Base-by-base conservation (phyloP, 2,113 vertebrate genomes). In the Xiphophorus maculatus region DNA sequence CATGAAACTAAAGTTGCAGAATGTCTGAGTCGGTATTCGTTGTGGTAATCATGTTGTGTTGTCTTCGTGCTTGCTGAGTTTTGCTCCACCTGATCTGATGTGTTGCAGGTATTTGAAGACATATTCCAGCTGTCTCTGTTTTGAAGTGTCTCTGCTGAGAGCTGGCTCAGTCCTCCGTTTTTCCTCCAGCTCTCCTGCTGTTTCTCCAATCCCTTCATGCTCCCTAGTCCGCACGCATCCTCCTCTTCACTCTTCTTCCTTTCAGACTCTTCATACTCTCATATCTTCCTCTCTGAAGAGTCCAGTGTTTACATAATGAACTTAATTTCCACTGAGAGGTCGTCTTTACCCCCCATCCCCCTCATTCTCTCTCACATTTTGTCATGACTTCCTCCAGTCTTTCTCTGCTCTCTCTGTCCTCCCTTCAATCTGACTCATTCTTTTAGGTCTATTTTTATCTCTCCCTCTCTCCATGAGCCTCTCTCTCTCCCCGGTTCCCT, bases 391-490 rank as follows among this genome's bases (percentile, higher is more conserved):
- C 87, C 74, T 63, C 76, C 81, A 54, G 80, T 82, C 30, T 27
- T 66, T 33, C 63, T 42, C 19, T 81, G 44, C 44, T 48, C 44
- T 64, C 79, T 89, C 81, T 85, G 79, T 83, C 73, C 85, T 92
- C 89, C 82, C 91, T 85, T 86, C 88, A 83, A 91, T 92, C 91
- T 94, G 92, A 94, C 92, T 94, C 93, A 93, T 91, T 93, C 90
- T 86, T 90, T 85, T 90, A 87, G 82, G 84, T 92, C 90, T 95
- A 94, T 95, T 93, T 95, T 91, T 94, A 91, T 88, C 90, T 74
- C 74, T 74, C 71, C 74, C 82, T 69, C 79, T 25, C 82, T 42
- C 74, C 40, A 73, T 68, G 72, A 29, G 63, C 63, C 44, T 35
- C 67, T 79, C 71, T 85, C 80, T 72, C 35, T 66, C 71, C 82